Percentiles rank a stretch among this genome's conserved stretches.
These are phyloP conservation scores for Heliconius himera DNA, from an alignment of 1,140 invertebrate genomes.

Conservation along the genomic window DNA sequence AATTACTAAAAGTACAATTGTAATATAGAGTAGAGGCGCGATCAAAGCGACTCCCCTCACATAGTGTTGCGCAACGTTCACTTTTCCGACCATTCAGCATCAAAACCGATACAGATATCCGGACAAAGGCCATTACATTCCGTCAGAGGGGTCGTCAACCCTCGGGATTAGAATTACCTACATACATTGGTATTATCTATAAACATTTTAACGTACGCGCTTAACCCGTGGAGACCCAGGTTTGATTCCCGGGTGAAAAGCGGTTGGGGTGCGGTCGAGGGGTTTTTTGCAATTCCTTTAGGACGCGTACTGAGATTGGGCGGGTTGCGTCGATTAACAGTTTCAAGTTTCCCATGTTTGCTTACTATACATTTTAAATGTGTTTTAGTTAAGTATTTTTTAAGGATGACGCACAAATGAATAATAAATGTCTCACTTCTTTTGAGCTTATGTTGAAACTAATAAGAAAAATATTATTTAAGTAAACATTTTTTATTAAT, in stretches of 20 bases:
- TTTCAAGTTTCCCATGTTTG: conserved; percentile 40
- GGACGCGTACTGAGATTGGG: conserved; percentile 60
- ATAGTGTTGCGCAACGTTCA: conserved; percentile 46
- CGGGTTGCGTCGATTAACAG: conserved; percentile 58
- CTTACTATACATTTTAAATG: conserved; percentile 2
- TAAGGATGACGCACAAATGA: too few species aligned
- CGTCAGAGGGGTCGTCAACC: conserved; percentile 55
- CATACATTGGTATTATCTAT: conserved; percentile 74
- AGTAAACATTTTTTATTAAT: too few species aligned
- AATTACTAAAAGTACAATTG: conserved; percentile 28
- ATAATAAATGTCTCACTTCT: too few species aligned
- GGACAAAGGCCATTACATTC: conserved; percentile 71
- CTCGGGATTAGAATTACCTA: conserved; percentile 66
- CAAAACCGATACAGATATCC: conserved; percentile 52
- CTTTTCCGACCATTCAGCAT: conserved; percentile 58
- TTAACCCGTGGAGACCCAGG: conserved; percentile 75
- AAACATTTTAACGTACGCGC: conserved; percentile 77
- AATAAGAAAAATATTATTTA: too few species aligned
- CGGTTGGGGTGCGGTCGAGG: conserved; percentile 64
- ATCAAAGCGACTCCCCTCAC: conserved; percentile 41
- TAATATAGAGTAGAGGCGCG: conserved; percentile 32
- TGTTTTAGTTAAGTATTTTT: neutral
- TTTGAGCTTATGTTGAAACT: too few species aligned
- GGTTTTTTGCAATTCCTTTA: conserved; percentile 67
- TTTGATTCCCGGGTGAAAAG: conserved; percentile 65